Conservation (phyloP, 2,797 vertebrate genomes). For the Sciaenops ocellatus region DNA sequence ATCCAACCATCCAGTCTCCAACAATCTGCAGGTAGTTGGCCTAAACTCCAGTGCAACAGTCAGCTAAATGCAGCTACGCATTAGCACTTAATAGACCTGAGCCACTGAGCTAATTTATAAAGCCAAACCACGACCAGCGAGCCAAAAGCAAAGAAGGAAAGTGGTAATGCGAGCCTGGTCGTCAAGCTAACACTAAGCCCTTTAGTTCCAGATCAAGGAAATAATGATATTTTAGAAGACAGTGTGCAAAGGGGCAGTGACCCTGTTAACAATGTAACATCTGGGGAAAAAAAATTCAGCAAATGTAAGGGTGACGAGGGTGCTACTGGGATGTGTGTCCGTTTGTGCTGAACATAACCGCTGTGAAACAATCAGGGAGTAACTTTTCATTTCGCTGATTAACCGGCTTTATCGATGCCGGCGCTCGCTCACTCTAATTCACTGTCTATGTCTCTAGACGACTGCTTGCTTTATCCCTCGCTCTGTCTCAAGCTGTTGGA, state of each 20-base stretch:
- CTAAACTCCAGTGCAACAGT: neutral
- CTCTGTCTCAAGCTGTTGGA: too few species aligned
- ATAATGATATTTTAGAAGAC: neutral
- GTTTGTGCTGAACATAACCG: too few species aligned
- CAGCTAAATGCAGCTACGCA: neutral
- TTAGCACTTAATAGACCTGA: neutral
- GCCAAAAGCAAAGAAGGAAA: constrained; percentile 4
- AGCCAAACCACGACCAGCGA: constrained; percentile 18
- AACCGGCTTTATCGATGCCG: too few species aligned
- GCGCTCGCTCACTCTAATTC: too few species aligned
- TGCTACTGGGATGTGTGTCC: too few species aligned
- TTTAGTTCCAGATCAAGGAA: neutral
- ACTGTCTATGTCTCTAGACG: too few species aligned
- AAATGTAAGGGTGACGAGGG: too few species aligned
- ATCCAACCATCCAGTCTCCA: too few species aligned
- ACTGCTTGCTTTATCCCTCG: too few species aligned
- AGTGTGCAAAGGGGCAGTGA: neutral
- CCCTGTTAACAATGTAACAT: neutral
- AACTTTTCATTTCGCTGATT: too few species aligned
- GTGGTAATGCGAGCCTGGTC: neutral
- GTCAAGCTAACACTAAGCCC: neutral
- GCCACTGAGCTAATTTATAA: constrained; percentile 18
- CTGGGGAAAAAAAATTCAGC: too few species aligned
- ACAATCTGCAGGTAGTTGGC: neutral
- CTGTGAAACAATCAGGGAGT: too few species aligned